A percentile compares a stretch with the other conserved stretches of the same genome.
Conservation (phyloP, 2,797 vertebrate genomes). For the Eulemur coronatus region DNA sequence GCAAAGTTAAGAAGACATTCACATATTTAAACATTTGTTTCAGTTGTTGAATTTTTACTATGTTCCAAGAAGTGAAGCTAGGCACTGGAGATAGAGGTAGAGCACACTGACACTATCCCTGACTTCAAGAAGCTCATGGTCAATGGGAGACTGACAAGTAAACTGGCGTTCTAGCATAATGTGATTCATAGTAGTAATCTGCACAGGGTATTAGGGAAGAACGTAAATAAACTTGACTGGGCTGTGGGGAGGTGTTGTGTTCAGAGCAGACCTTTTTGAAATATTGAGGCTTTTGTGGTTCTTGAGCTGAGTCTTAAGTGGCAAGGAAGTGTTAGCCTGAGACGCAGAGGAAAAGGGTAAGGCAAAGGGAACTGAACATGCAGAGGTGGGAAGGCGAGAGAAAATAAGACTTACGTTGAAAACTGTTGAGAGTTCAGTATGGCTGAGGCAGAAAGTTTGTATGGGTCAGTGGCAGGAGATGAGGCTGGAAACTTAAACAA, state of each 20-base stretch:
- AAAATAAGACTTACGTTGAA: neutral
- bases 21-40: neutral
- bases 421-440: neutral
- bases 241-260: neutral
- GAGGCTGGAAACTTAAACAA: constrained; percentile 44
- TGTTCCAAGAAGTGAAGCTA: neutral
- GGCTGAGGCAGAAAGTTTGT: constrained; percentile 9
- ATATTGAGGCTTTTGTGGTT: neutral
- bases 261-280: neutral
- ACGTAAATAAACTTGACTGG: neutral
- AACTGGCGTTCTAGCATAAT: neutral
- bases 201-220: neutral
- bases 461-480: neutral
- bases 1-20: neutral
- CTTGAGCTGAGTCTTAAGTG: constrained; percentile 4
- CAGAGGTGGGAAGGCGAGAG: neutral
- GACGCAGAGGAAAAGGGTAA: neutral
- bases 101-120: neutral
- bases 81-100: neutral
- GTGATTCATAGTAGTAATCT: neutral
- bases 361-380: neutral
- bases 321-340: neutral
- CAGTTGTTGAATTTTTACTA: neutral
- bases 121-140: neutral
- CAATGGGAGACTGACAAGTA: neutral